These are phyloP conservation scores for Astur gentilis DNA, from an alignment of 2,113 vertebrate genomes.

Conservation along the genomic window DNA sequence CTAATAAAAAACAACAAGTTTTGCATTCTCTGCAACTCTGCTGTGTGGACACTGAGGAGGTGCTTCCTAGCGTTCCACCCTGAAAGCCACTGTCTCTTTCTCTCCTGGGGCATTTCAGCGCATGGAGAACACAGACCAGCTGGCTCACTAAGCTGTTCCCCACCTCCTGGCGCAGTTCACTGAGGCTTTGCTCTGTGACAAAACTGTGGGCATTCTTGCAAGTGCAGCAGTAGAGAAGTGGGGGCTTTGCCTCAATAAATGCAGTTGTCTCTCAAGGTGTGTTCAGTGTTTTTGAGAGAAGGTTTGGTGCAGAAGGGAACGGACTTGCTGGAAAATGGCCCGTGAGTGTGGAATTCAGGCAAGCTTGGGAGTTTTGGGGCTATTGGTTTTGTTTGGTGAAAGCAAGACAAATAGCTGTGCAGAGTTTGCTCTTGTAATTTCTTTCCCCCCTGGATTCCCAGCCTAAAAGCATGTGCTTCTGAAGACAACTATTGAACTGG, in stretches of 20 bases:
- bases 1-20: background rate
- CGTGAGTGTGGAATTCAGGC: background rate
- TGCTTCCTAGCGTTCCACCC: accelerated
- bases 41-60: background rate
- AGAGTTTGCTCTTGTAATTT: background rate
- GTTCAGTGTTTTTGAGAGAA: background rate
- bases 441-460: background rate
- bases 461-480: background rate
- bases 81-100: background rate
- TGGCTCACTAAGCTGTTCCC: background rate
- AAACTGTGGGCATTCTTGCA: background rate
- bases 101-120: background rate
- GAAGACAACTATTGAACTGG: background rate
- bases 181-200: background rate
- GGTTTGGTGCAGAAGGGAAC: background rate
- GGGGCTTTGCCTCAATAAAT: background rate
- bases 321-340: background rate
- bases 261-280: background rate
- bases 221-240: background rate
- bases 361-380: background rate
- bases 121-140: background rate
- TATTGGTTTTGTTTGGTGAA: background rate
- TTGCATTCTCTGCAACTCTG: background rate
- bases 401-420: background rate
- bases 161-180: background rate